These are phyloP conservation scores for Aricia agestis DNA, from an alignment of 1,140 invertebrate genomes.

Conservation along the genomic window DNA sequence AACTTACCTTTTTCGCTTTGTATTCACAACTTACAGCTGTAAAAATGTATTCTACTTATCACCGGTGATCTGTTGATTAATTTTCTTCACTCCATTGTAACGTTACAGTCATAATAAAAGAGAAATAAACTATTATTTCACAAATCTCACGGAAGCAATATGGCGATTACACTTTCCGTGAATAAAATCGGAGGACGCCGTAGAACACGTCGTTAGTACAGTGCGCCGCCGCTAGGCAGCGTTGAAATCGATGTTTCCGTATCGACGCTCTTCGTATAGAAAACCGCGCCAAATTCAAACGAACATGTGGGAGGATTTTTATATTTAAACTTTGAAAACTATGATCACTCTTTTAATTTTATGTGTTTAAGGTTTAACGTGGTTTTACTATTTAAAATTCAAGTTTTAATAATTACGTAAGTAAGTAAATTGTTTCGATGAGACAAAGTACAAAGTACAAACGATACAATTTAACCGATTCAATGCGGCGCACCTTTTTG, in stretches of 20 bases:
- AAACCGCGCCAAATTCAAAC: conserved; percentile 29
- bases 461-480: too few relatives aligned
- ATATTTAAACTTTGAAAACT: not conserved
- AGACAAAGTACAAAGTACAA: too few relatives aligned
- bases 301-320: not conserved
- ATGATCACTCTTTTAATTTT: not conserved
- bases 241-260: conserved; percentile 56
- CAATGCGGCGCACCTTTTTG: too few relatives aligned
- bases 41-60: conserved; percentile 48
- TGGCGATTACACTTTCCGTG: conserved; percentile 73
- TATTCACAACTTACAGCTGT: conserved; percentile 44
- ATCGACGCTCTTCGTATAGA: conserved; percentile 48
- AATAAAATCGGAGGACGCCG: conserved; percentile 74
- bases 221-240: conserved; percentile 61
- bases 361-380: too few relatives aligned
- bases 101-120: conserved; percentile 70
- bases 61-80: conserved; percentile 45
- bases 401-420: too few relatives aligned
- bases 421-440: too few relatives aligned
- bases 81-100: conserved; percentile 67
- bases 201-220: conserved; percentile 71
- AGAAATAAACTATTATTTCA: conserved; percentile 72
- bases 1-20: conserved; percentile 71
- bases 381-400: too few relatives aligned
- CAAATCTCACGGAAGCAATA: conserved; percentile 75